These are phyloP conservation scores for Epinephelus cyanopodus DNA, from an alignment of 2,113 vertebrate genomes.

Conservation along the genomic window DNA sequence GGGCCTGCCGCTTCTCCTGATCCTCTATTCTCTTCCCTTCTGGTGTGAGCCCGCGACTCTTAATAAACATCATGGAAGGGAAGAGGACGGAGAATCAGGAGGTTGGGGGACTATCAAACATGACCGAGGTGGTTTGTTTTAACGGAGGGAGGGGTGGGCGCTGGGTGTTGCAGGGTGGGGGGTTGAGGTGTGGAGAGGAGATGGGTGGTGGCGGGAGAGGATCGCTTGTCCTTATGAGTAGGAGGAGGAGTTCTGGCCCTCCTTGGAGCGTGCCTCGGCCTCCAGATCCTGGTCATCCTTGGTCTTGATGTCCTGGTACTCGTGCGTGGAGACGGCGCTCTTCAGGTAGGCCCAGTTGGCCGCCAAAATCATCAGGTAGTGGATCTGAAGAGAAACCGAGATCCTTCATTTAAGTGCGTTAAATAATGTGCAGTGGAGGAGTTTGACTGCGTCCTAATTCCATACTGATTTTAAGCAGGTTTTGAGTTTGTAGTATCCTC, in stretches of 20 bases:
- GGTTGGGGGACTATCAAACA: slow-evolving; percentile 60
- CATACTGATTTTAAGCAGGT: not conserved
- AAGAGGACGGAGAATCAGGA: slow-evolving; percentile 73
- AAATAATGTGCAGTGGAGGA: not conserved
- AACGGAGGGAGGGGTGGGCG: slow-evolving; percentile 36
- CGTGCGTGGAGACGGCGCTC: slow-evolving; percentile 97
- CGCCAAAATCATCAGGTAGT: slow-evolving; percentile 99
- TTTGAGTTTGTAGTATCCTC: not conserved
- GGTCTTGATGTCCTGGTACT: slow-evolving; percentile 99
- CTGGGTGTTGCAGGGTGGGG: slow-evolving; percentile 45
- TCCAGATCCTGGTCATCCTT: slow-evolving; percentile 98
- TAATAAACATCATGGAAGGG: slow-evolving; percentile 28
- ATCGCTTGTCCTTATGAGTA: slow-evolving; percentile 91
- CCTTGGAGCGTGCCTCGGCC: slow-evolving; percentile 98
- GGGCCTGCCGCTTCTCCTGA: slow-evolving; percentile 56
- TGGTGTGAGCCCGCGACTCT: slow-evolving; percentile 38
- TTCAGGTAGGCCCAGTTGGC: slow-evolving; percentile 99
- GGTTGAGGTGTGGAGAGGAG: slow-evolving; percentile 68
- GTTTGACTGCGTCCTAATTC: not conserved
- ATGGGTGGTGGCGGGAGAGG: slow-evolving; percentile 74
- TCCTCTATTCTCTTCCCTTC: slow-evolving; percentile 64
- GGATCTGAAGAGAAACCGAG: slow-evolving; percentile 88
- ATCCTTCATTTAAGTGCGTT: not conserved
- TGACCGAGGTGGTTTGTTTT: slow-evolving; percentile 69
- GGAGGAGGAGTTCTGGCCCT: slow-evolving; percentile 99